Conservation (phyloP, 2,888 invertebrate genomes). For the Xestia rhomboidea region DNA sequence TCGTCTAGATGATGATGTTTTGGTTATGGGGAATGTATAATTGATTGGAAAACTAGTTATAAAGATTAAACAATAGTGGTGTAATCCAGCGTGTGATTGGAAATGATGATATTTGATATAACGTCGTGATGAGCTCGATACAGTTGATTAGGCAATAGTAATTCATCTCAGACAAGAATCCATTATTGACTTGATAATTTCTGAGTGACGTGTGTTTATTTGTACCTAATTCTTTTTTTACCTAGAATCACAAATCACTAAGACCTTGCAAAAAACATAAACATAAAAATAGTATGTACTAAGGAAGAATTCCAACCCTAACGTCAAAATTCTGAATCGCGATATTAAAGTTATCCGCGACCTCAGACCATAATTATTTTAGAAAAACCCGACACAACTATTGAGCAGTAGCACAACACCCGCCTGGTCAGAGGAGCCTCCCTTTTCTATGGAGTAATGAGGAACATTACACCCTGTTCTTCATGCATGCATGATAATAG, state of each 20-base stretch:
- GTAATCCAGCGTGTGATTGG: constrained; percentile 24
- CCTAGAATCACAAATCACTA: not conserved
- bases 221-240: not conserved
- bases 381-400: no score
- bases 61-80: constrained; percentile 13
- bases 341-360: no score
- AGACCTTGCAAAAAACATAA: not conserved
- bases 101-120: not conserved
- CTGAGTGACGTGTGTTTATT: not conserved
- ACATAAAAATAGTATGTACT: not conserved
- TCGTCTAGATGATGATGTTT: not conserved
- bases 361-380: no score
- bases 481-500: no score
- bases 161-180: constrained; percentile 2
- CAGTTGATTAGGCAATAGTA: constrained; percentile 1
- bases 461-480: no score
- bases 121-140: not conserved
- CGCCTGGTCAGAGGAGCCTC: no score
- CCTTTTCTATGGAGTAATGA: no score
- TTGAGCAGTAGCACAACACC: no score
- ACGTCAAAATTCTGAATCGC: no score
- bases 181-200: not conserved
- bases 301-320: not conserved
- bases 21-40: not conserved
- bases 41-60: constrained; percentile 8